Evolutionary conservation across 64 coral and sea anemone species (phyloP).

Genomic region (Montipora capricornis): DNA sequence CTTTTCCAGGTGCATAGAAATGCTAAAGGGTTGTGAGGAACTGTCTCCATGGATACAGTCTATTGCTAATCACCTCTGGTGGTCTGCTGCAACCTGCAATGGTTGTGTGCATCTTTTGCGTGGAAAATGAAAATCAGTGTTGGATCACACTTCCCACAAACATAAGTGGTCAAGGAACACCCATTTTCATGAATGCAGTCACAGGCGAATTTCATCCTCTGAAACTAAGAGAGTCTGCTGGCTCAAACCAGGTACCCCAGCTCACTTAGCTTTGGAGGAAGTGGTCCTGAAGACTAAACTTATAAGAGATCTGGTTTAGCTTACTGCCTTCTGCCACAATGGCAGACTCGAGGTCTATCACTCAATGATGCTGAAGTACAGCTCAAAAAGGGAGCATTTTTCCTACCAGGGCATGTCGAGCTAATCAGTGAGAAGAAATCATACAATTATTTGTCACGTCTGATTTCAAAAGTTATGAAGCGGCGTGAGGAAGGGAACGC

Average conservation of each 20-base stretch:
- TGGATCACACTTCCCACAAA: too few species aligned
- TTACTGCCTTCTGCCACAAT: slow-evolving; percentile 28
- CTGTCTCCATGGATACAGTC: too few species aligned
- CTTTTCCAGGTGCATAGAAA: background rate
- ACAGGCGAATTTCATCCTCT: background rate
- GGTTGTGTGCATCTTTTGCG: too few species aligned
- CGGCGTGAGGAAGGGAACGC: background rate
- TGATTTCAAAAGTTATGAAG: slow-evolving; percentile 29
- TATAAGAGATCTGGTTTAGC: slow-evolving; percentile 14
- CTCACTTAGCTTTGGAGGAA: background rate
- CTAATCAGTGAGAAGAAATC: slow-evolving; percentile 1
- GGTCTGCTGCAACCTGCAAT: too few species aligned
- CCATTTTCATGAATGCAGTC: slow-evolving; percentile 33
- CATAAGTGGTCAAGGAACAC: slow-evolving; percentile 45
- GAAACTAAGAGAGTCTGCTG: background rate
- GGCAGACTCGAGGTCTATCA: background rate
- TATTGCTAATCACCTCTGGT: too few species aligned
- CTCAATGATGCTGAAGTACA: slow-evolving; percentile 13
- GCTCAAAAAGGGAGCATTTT: slow-evolving; percentile 33
- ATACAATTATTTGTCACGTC: slow-evolving; percentile 7
- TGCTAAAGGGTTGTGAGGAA: background rate
- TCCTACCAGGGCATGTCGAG: slow-evolving; percentile 23
- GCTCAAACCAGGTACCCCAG: slow-evolving; percentile 29
- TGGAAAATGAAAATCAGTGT: too few species aligned
- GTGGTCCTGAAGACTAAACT: slow-evolving; percentile 2